These are phyloP conservation scores for Trisateles emortualis DNA, from an alignment of 2,888 invertebrate genomes.

Conservation along the genomic window DNA sequence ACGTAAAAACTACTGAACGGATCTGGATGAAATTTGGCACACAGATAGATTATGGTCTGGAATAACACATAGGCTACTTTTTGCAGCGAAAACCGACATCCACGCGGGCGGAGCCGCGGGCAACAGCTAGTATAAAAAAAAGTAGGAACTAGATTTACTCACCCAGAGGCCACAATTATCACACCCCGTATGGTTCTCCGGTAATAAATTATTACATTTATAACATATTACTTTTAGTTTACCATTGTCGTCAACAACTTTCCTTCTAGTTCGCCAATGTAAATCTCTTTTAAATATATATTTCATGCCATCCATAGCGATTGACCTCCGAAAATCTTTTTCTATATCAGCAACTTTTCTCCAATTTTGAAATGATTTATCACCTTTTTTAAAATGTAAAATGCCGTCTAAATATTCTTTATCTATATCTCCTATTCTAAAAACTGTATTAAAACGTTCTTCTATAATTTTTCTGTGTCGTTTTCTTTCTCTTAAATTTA, in stretches of 20 bases:
- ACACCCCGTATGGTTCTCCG: constrained; percentile 48
- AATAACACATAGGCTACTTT: too few relatives aligned
- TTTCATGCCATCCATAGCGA: constrained; percentile 62
- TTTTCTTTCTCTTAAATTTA: neutral
- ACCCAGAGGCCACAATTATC: constrained; percentile 66
- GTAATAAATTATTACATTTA: constrained; percentile 55
- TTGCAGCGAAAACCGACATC: too few relatives aligned
- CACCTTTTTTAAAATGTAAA: constrained; percentile 45
- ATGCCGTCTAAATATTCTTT: constrained; percentile 55
- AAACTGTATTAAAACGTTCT: constrained; percentile 13
- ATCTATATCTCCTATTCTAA: constrained; percentile 35
- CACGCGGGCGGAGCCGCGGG: too few relatives aligned
- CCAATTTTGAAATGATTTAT: constrained; percentile 16
- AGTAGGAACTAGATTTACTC: constrained; percentile 19
- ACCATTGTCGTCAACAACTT: constrained; percentile 43
- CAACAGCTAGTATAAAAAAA: too few relatives aligned
- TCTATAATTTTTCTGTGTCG: constrained; percentile 31
- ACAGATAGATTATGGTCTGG: too few relatives aligned
- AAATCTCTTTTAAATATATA: constrained; percentile 66
- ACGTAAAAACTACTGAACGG: too few relatives aligned
- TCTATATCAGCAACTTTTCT: constrained; percentile 50
- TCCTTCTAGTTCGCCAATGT: constrained; percentile 72
- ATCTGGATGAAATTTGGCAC: too few relatives aligned
- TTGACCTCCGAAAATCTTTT: constrained; percentile 53
- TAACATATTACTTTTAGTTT: constrained; percentile 55